Base-by-base conservation (phyloP, 2,888 invertebrate species). In the Automeris io region DNA sequence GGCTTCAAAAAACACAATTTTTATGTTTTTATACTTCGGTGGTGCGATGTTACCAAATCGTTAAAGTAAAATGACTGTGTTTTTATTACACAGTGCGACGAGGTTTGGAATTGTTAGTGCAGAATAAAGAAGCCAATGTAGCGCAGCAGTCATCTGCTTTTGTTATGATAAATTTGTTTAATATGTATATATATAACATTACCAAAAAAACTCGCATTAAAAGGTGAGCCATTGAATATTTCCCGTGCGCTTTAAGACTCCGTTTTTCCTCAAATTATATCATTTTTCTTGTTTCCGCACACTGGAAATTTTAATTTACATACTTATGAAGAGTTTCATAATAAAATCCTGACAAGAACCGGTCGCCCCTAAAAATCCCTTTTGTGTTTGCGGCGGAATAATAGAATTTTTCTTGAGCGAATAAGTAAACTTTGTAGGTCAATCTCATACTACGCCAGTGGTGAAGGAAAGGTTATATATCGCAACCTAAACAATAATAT, bases 61-160 rank as follows among this genome's bases (percentile, higher is more conserved):
- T n/a, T n/a, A n/a, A n/a, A n/a, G n/a, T 38, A 38, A 38, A 38
- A 33, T 33, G 25, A 33, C 32, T 33, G 33, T 16, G 36, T 29
- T 21, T 18, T 25, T 38, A 33, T 38, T 32, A 23, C 37, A 23
- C 13, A 12, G 21, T 37, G 31, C 22, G 29, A 13, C 22, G 33
- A 23, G 25, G 16, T 25, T 33, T 33, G 8, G 29, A 29, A 29
- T 29, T 13, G 16, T 4, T 3, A 5, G 3, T 8, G 8, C 16
- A 3, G n/a, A 7, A n/a, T 29, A 29, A 8, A 16, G 8, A 3
- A 29, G 8, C 7, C 6, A 26, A 16, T 1, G 16, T 29, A 29
- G 16, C 16, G 7, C 13, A 16, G n/a, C 16, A 29, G 8, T 29
- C 29, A 29, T n/a, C 29, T 29, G 29, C 4, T 16, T n/a, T 29